These are phyloP conservation scores for Drosophila pallidifrons DNA, from an alignment of 1,140 invertebrate species.

Conservation along the genomic window DNA sequence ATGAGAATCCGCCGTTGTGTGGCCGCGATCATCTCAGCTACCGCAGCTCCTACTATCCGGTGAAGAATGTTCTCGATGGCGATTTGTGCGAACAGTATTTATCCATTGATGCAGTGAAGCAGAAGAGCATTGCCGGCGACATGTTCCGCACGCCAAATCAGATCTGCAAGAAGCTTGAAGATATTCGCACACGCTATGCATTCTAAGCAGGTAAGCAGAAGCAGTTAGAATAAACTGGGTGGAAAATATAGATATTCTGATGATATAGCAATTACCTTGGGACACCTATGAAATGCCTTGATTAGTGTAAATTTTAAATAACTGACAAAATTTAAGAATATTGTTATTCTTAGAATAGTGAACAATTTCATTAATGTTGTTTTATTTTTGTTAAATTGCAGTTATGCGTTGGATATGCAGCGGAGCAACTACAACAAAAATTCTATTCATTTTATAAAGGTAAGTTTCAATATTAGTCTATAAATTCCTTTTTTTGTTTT, in stretches of 20 bases:
- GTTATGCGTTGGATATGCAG: slow-evolving; percentile 7
- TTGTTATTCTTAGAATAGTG: too few species aligned
- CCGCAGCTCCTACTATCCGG: slow-evolving; percentile 98
- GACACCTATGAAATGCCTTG: slow-evolving; percentile 67
- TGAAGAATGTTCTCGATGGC: slow-evolving; percentile 99
- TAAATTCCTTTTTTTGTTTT: background rate
- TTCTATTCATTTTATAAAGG: slow-evolving; percentile 26
- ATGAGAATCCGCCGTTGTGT: slow-evolving; percentile 97
- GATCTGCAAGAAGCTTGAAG: slow-evolving; percentile 98
- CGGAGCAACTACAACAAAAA: background rate
- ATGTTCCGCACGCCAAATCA: slow-evolving; percentile 97
- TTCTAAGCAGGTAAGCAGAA: slow-evolving; percentile 89
- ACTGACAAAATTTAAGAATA: slow-evolving; percentile 32
- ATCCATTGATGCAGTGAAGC: slow-evolving; percentile 96
- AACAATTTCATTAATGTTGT: background rate
- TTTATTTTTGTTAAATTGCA: slow-evolving; percentile 26
- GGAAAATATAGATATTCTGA: slow-evolving; percentile 35
- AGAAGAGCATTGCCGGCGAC: slow-evolving; percentile 97
- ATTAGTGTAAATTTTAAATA: slow-evolving; percentile 58
- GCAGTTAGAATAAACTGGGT: background rate
- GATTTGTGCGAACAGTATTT: slow-evolving; percentile 99
- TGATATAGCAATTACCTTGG: slow-evolving; percentile 74
- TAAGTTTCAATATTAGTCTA: slow-evolving; percentile 4
- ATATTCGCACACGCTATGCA: slow-evolving; percentile 96
- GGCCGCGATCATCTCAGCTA: slow-evolving; percentile 99